Percentiles rank a stretch among this genome's conserved stretches.
Evolutionary conservation across 2,113 vertebrate genomes (phyloP).

Genomic region (Noturus placidus): DNA sequence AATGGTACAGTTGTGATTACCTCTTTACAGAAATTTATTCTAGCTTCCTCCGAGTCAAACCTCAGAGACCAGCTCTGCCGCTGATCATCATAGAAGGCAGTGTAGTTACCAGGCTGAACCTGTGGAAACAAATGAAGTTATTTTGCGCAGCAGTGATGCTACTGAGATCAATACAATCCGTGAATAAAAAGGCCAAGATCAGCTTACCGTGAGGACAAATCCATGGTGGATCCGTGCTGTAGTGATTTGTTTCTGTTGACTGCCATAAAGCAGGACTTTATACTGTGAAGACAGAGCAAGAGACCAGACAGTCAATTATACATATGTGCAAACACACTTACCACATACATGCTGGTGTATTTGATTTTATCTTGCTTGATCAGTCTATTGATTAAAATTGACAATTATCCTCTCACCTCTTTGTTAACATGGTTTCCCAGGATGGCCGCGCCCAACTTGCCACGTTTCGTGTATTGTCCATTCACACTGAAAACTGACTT

Average conservation of each 20-base stretch:
- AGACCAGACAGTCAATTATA: neutral
- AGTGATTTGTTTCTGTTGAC: slow-evolving; percentile 79
- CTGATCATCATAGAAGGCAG: slow-evolving; percentile 84
- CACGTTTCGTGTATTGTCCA: slow-evolving; percentile 80
- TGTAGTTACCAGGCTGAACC: slow-evolving; percentile 81
- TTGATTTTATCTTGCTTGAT: neutral
- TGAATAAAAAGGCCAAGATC: slow-evolving; percentile 32
- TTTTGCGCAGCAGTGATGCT: neutral
- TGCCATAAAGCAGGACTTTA: slow-evolving; percentile 82
- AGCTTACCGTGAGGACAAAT: slow-evolving; percentile 79
- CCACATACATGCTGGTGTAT: neutral
- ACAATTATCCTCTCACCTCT: slow-evolving; percentile 69
- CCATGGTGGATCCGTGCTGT: slow-evolving; percentile 74
- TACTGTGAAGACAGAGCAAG: slow-evolving; percentile 68
- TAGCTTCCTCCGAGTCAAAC: slow-evolving; percentile 80
- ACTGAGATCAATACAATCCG: neutral
- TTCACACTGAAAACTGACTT: slow-evolving; percentile 70
- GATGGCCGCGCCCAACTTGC: slow-evolving; percentile 82
- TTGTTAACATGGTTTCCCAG: slow-evolving; percentile 75
- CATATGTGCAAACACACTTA: neutral
- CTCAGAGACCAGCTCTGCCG: slow-evolving; percentile 86
- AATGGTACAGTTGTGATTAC: slow-evolving; percentile 54
- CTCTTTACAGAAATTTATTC: slow-evolving; percentile 80
- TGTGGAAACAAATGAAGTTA: slow-evolving; percentile 49
- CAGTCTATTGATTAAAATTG: neutral